A percentile compares a stretch with the other conserved stretches of the same genome.
Evolutionary conservation across 2,113 vertebrate species (phyloP).

Genomic region (Phylloscopus trochiloides): DNA sequence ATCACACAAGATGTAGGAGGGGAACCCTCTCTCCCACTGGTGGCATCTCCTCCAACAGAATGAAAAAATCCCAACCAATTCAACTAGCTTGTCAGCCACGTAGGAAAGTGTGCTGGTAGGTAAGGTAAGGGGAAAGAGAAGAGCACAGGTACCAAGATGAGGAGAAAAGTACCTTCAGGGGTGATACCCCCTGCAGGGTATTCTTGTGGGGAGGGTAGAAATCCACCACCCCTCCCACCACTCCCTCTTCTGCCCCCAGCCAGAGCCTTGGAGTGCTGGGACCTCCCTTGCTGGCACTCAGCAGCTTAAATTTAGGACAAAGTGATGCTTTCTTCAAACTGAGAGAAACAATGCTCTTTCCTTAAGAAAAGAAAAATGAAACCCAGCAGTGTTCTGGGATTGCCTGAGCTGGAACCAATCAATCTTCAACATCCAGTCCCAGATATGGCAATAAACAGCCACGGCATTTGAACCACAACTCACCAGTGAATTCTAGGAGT

Average conservation of each 20-base stretch:
- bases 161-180: background rate
- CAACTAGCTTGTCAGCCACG: background rate
- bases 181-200: background rate
- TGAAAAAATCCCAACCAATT: background rate
- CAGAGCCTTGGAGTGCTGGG: background rate
- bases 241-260: background rate
- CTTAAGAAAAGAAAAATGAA: background rate
- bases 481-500: background rate
- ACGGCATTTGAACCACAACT: fast-evolving
- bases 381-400: background rate
- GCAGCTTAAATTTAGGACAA: background rate
- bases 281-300: background rate
- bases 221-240: background rate
- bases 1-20: background rate
- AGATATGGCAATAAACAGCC: background rate
- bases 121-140: background rate
- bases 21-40: background rate
- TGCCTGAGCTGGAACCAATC: background rate
- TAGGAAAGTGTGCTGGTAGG: background rate
- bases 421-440: background rate
- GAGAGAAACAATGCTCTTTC: background rate
- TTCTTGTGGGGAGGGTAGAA: background rate
- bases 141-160: background rate
- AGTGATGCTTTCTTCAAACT: background rate
- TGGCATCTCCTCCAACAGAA: background rate